phyloP scores from a whole-genome alignment of 2,888 invertebrate species.

The Oxycera nigricornis region DNA sequence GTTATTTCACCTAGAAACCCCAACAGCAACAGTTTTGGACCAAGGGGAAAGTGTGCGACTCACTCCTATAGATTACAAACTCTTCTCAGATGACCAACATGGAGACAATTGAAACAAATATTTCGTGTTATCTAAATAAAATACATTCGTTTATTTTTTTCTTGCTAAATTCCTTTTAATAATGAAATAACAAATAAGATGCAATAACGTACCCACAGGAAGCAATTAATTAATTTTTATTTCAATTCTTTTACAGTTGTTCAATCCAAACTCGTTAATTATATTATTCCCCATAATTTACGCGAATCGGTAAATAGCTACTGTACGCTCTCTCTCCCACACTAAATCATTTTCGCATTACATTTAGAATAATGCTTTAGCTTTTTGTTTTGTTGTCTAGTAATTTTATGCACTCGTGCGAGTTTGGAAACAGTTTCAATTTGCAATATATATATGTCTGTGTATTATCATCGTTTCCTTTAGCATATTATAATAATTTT shows the following conservation, averaged over 20 bases:
- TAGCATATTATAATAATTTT: not conserved
- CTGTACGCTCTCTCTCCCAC: not conserved
- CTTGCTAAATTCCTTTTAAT: conserved; percentile 35
- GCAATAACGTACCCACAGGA: conserved; percentile 38
- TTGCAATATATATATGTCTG: not conserved
- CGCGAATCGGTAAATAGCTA: not conserved
- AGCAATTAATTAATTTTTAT: conserved; percentile 22
- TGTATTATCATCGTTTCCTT: not conserved
- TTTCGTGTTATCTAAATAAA: conserved; percentile 36
- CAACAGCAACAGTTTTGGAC: no score
- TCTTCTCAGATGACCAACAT: no score
- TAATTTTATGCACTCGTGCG: not conserved
- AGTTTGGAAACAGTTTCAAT: not conserved
- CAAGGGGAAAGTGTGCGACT: no score
- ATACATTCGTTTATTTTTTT: conserved; percentile 35
- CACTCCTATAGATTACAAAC: no score
- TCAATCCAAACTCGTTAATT: conserved; percentile 28
- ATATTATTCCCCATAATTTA: conserved; percentile 8
- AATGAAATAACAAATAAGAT: conserved; percentile 40
- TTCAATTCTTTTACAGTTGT: not conserved
- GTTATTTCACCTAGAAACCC: no score
- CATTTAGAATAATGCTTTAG: not conserved
- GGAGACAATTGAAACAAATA: conserved; percentile 4
- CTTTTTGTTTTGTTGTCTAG: not conserved
- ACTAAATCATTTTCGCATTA: not conserved